Evolutionary conservation across 2,797 vertebrate genomes (phyloP).

Genomic region (Cyprinodon diabolis): DNA sequence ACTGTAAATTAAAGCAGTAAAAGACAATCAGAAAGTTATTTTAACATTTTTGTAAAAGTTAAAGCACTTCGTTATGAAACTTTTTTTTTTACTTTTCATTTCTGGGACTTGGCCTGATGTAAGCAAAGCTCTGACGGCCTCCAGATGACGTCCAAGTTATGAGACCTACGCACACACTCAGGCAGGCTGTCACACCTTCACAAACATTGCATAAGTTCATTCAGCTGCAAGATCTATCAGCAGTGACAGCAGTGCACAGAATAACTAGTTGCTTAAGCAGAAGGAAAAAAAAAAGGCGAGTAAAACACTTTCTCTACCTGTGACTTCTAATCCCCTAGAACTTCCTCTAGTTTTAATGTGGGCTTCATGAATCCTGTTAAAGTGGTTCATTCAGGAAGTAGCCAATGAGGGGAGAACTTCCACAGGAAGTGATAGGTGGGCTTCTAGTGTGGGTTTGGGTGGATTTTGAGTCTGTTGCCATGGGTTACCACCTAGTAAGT

Average conservation of each 20-base stretch:
- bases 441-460: not conserved
- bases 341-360: not conserved
- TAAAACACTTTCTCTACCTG: not conserved
- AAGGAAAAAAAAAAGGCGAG: not conserved
- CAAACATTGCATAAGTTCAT: conserved; percentile 40
- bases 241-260: conserved; percentile 10
- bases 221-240: conserved; percentile 10
- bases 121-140: conserved; percentile 40
- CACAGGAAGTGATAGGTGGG: conserved; percentile 59
- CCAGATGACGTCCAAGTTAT: conserved; percentile 28
- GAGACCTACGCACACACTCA: conserved; percentile 16
- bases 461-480: conserved; percentile 42
- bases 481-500: conserved; percentile 41
- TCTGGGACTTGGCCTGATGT: conserved; percentile 39
- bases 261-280: conserved; percentile 20
- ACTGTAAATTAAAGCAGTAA: not conserved
- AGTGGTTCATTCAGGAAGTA: conserved; percentile 47
- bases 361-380: conserved; percentile 20
- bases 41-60: not conserved
- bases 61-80: not conserved
- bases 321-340: conserved; percentile 6
- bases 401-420: conserved; percentile 50
- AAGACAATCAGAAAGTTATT: not conserved
- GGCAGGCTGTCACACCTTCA: conserved; percentile 28
- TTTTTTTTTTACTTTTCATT: conserved; percentile 24